phyloP scores from a whole-genome alignment of 2,888 invertebrate species.

The Buathra laborator region DNA sequence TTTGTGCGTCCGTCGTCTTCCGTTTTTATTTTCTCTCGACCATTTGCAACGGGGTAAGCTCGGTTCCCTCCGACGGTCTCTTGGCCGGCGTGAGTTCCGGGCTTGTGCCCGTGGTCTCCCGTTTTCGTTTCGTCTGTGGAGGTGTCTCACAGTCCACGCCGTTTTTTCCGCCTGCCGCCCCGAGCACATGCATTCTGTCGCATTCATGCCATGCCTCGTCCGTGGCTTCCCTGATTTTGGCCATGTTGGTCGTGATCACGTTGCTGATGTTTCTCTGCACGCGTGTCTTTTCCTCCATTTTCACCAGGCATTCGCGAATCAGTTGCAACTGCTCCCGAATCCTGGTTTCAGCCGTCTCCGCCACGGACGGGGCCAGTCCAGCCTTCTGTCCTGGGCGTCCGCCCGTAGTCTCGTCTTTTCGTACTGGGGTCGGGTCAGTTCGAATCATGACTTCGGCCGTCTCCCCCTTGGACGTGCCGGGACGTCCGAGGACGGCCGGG shows the following conservation, averaged over 20 bases:
- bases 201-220: constrained; percentile 11
- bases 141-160: not conserved
- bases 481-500: too few species aligned
- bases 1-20: not conserved
- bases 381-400: not conserved
- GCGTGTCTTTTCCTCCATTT: not conserved
- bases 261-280: not conserved
- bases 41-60: too few species aligned
- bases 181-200: constrained; percentile 23
- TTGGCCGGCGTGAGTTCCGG: too few species aligned
- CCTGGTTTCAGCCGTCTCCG: not conserved
- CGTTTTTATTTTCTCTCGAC: too few species aligned
- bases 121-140: constrained; percentile 39
- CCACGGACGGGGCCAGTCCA: not conserved
- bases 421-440: too few species aligned
- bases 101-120: too few species aligned
- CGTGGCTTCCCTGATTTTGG: not conserved
- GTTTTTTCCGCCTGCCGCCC: not conserved
- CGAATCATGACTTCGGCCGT: too few species aligned
- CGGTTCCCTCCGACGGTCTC: too few species aligned
- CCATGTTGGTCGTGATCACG: constrained; percentile 13
- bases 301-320: not conserved
- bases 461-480: too few species aligned
- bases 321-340: not conserved
- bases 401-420: too few species aligned